These are phyloP conservation scores for Manis crassicaudata DNA, from an alignment of 2,797 vertebrate genomes.

Conservation along the genomic window DNA sequence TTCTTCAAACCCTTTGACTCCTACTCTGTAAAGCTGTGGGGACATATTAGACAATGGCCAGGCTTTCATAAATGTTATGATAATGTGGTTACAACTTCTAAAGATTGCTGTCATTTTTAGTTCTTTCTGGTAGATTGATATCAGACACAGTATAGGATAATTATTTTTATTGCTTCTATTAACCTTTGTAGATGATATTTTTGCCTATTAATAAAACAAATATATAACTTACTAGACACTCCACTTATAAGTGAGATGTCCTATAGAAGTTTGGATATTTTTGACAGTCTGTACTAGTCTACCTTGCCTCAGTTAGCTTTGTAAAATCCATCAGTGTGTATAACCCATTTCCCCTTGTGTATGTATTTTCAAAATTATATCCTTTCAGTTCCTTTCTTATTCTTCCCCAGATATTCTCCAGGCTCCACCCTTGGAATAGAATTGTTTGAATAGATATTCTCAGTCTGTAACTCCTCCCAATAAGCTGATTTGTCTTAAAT, in stretches of 20 bases:
- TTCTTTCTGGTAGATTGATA: not conserved
- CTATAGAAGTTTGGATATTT: not conserved
- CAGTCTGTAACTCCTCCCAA: not conserved
- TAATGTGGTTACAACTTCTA: not conserved
- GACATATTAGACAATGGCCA: not conserved
- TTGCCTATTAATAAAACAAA: not conserved
- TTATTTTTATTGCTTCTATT: conserved; percentile 28
- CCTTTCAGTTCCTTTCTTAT: not conserved
- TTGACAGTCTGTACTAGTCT: not conserved
- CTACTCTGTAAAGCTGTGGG: not conserved
- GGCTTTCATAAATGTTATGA: not conserved
- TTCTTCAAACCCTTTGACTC: not conserved
- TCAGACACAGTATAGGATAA: not conserved
- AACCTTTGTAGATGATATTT: not conserved
- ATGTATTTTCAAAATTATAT: not conserved
- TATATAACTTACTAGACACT: not conserved
- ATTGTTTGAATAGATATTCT: not conserved
- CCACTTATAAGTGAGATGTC: not conserved
- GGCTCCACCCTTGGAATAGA: not conserved
- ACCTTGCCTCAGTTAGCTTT: not conserved
- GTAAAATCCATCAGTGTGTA: not conserved
- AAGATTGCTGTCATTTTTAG: not conserved
- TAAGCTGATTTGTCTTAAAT: conserved; percentile 6
- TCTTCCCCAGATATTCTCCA: not conserved
- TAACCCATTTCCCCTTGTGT: not conserved